Conservation (phyloP, 2,888 invertebrate species). For the Brenthis ino region DNA sequence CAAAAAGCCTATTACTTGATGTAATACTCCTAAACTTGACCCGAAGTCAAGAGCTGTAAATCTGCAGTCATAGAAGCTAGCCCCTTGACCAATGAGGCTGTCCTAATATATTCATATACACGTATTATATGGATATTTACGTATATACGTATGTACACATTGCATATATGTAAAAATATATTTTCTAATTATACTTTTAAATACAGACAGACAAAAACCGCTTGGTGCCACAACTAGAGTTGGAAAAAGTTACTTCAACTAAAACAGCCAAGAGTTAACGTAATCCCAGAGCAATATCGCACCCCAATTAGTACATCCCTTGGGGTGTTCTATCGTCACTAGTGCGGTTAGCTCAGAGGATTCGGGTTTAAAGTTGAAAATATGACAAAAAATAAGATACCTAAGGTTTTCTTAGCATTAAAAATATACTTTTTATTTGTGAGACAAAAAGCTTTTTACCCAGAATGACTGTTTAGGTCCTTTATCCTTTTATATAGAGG, state of each 20-base stretch:
- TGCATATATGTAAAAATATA: too few relatives aligned
- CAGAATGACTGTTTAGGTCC: too few relatives aligned
- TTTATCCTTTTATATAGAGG: too few relatives aligned
- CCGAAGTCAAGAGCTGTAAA: too few relatives aligned
- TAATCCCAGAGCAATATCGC: conserved; percentile 53
- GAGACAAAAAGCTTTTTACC: too few relatives aligned
- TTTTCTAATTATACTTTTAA: background rate
- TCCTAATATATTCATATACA: too few relatives aligned
- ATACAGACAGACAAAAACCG: conserved; percentile 3
- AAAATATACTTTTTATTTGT: background rate
- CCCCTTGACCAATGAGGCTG: too few relatives aligned
- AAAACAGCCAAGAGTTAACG: conserved; percentile 24
- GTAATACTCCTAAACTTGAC: too few relatives aligned
- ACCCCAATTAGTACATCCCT: conserved; percentile 57
- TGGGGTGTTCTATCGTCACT: conserved; percentile 19
- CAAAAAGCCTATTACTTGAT: too few relatives aligned
- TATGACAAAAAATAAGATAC: conserved; percentile 1
- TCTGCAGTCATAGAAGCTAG: too few relatives aligned
- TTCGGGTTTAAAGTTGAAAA: conserved; percentile 10
- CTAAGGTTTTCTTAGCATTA: background rate
- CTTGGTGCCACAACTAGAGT: conserved; percentile 7
- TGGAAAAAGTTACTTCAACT: conserved; percentile 22
- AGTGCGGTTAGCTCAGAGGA: conserved; percentile 13
- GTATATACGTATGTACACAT: too few relatives aligned
- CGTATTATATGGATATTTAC: too few relatives aligned